phyloP scores from a whole-genome alignment of 1,140 invertebrate genomes.

The Dendroctonus ponderosae region DNA sequence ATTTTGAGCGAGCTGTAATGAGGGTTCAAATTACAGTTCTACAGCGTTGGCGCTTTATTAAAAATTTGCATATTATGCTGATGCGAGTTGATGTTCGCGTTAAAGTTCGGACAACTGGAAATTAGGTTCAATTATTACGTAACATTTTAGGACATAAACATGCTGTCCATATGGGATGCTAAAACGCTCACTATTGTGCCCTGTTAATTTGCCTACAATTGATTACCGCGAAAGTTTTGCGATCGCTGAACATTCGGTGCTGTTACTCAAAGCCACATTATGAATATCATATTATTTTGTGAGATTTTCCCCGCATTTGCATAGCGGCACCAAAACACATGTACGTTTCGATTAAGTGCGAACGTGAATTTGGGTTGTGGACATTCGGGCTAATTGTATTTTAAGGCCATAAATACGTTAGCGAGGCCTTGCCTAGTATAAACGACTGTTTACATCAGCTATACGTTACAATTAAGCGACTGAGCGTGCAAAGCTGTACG shows the following conservation, averaged over 20 bases:
- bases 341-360: background rate
- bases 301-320: too few relatives aligned
- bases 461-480: constrained; percentile 10
- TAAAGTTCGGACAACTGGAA: constrained; percentile 15
- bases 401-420: constrained; percentile 14
- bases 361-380: constrained; percentile 4
- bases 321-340: too few relatives aligned
- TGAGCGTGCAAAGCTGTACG: background rate
- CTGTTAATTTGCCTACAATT: too few relatives aligned
- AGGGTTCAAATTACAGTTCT: constrained; percentile 16
- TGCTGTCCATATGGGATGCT: constrained; percentile 8
- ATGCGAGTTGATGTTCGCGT: constrained; percentile 13
- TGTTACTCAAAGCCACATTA: too few relatives aligned
- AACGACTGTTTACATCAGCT: constrained; percentile 13
- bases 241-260: too few relatives aligned
- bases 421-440: background rate
- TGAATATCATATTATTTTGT: too few relatives aligned
- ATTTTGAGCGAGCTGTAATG: constrained; percentile 6
- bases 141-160: constrained; percentile 11
- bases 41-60: constrained; percentile 14
- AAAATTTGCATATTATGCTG: constrained; percentile 23
- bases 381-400: constrained; percentile 12
- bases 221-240: too few relatives aligned
- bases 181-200: too few relatives aligned
- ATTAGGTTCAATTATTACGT: constrained; percentile 18